A percentile compares a stretch with the other conserved stretches of the same genome.
Conservation (phyloP, 2,888 invertebrate species). For the Cotesia congregata region DNA sequence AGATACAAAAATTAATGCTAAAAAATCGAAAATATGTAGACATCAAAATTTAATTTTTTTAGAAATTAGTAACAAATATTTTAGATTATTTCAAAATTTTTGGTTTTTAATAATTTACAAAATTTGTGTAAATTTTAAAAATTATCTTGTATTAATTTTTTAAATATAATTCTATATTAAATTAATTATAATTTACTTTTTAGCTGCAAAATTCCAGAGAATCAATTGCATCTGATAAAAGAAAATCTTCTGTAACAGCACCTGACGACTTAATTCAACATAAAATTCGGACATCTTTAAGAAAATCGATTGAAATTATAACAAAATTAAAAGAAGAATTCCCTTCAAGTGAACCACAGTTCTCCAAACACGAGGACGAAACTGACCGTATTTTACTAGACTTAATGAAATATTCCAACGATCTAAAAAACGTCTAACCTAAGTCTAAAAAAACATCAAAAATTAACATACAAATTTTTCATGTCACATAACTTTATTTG, state of each 20-base stretch:
- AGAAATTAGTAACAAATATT: too few species aligned
- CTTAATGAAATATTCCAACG: not conserved
- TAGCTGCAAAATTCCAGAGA: not conserved
- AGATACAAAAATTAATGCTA: too few species aligned
- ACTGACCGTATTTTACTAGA: not conserved
- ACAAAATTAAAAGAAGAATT: not conserved
- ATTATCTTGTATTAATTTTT: too few species aligned
- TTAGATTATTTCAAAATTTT: too few species aligned
- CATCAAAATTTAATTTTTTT: too few species aligned
- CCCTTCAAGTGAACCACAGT: not conserved
- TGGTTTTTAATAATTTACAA: too few species aligned
- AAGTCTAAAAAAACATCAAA: not conserved
- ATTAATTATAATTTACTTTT: not conserved
- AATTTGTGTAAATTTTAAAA: too few species aligned
- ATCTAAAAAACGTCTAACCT: not conserved
- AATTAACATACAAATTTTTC: not conserved
- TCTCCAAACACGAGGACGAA: not conserved
- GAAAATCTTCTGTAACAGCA: not conserved
- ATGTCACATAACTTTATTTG: constrained; percentile 31
- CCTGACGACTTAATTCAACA: not conserved
- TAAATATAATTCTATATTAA: too few species aligned
- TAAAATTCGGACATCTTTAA: not conserved
- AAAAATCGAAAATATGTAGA: too few species aligned
- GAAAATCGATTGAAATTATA: not conserved
- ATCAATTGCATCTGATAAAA: not conserved